phyloP scores from a whole-genome alignment of 2,113 vertebrate genomes.

The Mustelus asterias region DNA sequence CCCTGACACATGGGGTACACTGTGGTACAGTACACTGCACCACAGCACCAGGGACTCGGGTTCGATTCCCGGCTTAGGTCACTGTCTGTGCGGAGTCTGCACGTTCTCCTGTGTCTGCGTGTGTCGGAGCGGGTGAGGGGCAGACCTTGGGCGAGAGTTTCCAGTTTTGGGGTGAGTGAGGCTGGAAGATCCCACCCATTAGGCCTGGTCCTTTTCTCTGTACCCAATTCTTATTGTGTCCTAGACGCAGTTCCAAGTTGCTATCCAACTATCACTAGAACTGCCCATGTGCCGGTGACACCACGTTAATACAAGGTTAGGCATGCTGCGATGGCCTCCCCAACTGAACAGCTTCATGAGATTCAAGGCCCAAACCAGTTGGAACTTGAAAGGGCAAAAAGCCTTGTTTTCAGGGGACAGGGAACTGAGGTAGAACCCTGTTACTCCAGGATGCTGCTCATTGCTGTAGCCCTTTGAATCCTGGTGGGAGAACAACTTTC shows the following conservation, averaged over 20 bases:
- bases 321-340: neutral
- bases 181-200: too few relatives aligned
- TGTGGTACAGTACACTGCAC: too few relatives aligned
- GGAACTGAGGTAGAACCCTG: neutral
- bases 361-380: neutral
- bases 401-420: neutral
- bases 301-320: neutral
- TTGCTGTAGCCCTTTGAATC: neutral
- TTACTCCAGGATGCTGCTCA: neutral
- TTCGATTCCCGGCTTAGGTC: too few relatives aligned
- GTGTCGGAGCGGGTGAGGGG: too few relatives aligned
- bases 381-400: neutral
- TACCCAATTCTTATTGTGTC: neutral
- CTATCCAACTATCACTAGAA: neutral
- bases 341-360: neutral
- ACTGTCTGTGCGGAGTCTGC: too few relatives aligned
- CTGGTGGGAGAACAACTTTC: neutral
- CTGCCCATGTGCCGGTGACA: neutral
- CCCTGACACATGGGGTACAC: neutral
- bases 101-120: too few relatives aligned
- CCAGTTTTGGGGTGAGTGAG: too few relatives aligned
- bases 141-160: too few relatives aligned
- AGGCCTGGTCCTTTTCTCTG: neutral
- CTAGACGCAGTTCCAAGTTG: neutral
- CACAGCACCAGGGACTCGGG: too few relatives aligned